A percentile compares a stretch with the other conserved stretches of the same genome.
Evolutionary conservation across 2,888 invertebrate genomes (phyloP).

Genomic region (Norana najaformis): DNA sequence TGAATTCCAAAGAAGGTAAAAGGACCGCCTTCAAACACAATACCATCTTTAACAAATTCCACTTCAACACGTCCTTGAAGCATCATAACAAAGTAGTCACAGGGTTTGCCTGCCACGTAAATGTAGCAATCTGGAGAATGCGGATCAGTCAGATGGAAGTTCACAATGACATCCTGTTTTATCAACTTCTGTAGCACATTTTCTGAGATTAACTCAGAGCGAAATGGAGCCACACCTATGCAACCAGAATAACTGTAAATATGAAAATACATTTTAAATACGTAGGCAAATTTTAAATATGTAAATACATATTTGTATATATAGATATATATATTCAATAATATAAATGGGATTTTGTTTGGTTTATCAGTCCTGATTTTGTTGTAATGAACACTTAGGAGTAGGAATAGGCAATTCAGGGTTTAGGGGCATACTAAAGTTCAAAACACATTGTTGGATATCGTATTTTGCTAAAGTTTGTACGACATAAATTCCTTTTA

Average conservation of each 20-base stretch:
- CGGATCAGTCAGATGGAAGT: slow-evolving; percentile 8
- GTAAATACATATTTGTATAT: neutral
- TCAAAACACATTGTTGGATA: too few relatives aligned
- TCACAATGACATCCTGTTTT: slow-evolving; percentile 72
- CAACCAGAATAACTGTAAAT: slow-evolving; percentile 40
- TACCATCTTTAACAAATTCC: slow-evolving; percentile 86
- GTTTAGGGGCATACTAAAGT: too few relatives aligned
- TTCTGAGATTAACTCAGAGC: slow-evolving; percentile 81
- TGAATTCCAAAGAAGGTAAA: slow-evolving; percentile 93
- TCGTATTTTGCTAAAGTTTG: too few relatives aligned
- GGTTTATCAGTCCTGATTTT: too few relatives aligned
- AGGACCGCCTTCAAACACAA: slow-evolving; percentile 92
- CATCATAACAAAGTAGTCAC: slow-evolving; percentile 92
- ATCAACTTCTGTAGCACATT: slow-evolving; percentile 85
- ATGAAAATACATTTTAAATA: neutral
- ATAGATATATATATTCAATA: neutral
- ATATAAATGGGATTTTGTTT: too few relatives aligned
- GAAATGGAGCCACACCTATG: slow-evolving; percentile 86
- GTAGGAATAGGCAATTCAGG: too few relatives aligned
- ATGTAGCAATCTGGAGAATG: slow-evolving; percentile 47
- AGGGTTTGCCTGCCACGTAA: slow-evolving; percentile 65
- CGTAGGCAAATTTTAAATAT: neutral
- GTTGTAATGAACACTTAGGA: too few relatives aligned
- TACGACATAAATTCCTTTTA: too few relatives aligned
- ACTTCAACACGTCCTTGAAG: slow-evolving; percentile 85